These are phyloP conservation scores for Peribatodes rhomboidaria DNA, from an alignment of 2,888 invertebrate genomes.

Conservation along the genomic window DNA sequence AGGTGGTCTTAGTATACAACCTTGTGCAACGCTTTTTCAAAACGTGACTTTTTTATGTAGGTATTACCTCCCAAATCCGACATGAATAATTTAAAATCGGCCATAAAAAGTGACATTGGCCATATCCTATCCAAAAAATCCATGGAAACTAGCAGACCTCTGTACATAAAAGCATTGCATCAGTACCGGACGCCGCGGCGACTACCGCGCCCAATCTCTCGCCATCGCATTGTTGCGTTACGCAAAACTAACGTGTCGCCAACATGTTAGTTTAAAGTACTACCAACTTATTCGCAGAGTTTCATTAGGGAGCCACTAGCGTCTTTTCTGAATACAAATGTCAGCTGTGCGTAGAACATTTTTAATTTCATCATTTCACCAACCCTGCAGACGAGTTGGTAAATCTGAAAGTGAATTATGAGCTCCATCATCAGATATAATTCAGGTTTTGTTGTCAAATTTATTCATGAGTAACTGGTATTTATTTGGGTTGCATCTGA, in stretches of 20 bases:
- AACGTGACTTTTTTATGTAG: neutral
- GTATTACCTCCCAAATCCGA: neutral
- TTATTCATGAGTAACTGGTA: slow-evolving; percentile 27
- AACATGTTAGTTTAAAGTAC: slow-evolving; percentile 52
- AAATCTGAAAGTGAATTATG: slow-evolving; percentile 52
- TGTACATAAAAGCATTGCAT: slow-evolving; percentile 62
- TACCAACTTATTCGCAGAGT: neutral
- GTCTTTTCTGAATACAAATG: neutral
- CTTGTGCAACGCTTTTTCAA: slow-evolving; percentile 23
- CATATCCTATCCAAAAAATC: slow-evolving; percentile 53
- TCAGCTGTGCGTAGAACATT: neutral
- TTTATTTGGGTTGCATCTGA: slow-evolving; percentile 23
- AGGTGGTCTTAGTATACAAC: slow-evolving; percentile 13
- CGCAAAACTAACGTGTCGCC: slow-evolving; percentile 58
- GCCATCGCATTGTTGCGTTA: slow-evolving; percentile 67
- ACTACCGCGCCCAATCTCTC: slow-evolving; percentile 61
- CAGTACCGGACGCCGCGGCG: slow-evolving; percentile 68
- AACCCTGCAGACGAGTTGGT: neutral
- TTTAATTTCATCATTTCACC: neutral
- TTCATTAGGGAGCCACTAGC: neutral
- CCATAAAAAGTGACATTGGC: slow-evolving; percentile 55
- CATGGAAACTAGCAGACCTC: slow-evolving; percentile 50
- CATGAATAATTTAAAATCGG: slow-evolving; percentile 12
- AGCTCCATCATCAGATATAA: slow-evolving; percentile 49
- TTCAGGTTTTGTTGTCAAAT: slow-evolving; percentile 40